Conservation (phyloP, 2,113 vertebrate genomes). For the Erythrocebus patas region DNA sequence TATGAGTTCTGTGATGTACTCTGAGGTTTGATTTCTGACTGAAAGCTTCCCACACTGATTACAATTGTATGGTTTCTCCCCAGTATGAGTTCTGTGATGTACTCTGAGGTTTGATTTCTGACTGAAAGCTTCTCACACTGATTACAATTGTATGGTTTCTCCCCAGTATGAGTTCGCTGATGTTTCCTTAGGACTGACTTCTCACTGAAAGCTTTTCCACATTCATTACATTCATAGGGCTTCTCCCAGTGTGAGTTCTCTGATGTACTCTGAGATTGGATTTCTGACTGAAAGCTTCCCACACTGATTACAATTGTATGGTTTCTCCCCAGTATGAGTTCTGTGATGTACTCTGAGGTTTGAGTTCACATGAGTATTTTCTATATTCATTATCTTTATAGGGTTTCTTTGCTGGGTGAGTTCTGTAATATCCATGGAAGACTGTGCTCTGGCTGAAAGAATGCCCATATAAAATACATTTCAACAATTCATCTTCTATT, state of each 20-base stretch:
- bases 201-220: constrained; percentile 54
- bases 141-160: constrained; percentile 53
- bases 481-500: too few relatives aligned
- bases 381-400: too few relatives aligned
- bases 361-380: too few relatives aligned
- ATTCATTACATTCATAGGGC: constrained; percentile 46
- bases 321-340: too few relatives aligned
- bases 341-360: too few relatives aligned
- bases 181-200: constrained; percentile 46
- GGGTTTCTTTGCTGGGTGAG: too few relatives aligned
- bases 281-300: constrained; percentile 65
- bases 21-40: constrained; percentile 53
- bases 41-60: constrained; percentile 61
- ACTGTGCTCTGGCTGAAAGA: too few relatives aligned
- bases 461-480: too few relatives aligned
- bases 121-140: constrained; percentile 50
- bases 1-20: constrained; percentile 53
- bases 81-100: constrained; percentile 53
- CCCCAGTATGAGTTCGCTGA: constrained; percentile 40
- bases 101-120: constrained; percentile 51
- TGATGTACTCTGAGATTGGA: constrained; percentile 57
- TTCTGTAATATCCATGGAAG: too few relatives aligned
- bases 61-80: constrained; percentile 53
- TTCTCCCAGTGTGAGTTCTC: too few relatives aligned
- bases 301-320: too few relatives aligned